A percentile compares a stretch with the other conserved stretches of the same genome.
Evolutionary conservation across 2,888 invertebrate species (phyloP).

Genomic region (Saturnia pavonia): DNA sequence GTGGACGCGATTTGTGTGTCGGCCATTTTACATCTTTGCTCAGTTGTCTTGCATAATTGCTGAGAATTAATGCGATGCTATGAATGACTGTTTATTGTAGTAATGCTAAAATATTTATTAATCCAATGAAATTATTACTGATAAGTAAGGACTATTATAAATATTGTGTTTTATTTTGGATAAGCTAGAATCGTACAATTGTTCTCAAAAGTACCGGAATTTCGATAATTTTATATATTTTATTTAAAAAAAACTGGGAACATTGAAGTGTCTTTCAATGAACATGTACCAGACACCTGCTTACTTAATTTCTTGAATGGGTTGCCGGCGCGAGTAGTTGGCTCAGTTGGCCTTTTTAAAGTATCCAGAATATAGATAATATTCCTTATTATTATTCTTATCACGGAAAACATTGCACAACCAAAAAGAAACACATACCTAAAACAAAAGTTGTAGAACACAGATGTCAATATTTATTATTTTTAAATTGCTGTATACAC

Average conservation of each 20-base stretch:
- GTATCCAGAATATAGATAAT: too few relatives aligned
- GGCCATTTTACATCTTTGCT: constrained; percentile 77
- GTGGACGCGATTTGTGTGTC: constrained; percentile 75
- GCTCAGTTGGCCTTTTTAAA: too few relatives aligned
- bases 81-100: constrained; percentile 48
- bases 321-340: background rate
- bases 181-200: background rate
- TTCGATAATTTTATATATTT: background rate
- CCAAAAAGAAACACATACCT: too few relatives aligned
- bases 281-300: background rate
- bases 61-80: constrained; percentile 75
- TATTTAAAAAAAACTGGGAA: background rate
- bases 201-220: background rate
- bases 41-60: constrained; percentile 78
- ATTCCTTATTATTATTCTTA: too few relatives aligned
- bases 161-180: background rate
- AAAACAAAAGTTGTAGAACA: too few relatives aligned
- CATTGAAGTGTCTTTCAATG: background rate
- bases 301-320: background rate
- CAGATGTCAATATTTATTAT: too few relatives aligned
- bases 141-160: background rate
- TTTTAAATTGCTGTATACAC: too few relatives aligned
- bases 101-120: constrained; percentile 14
- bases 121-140: background rate
- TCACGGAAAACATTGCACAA: too few relatives aligned